Evolutionary conservation across 2,888 invertebrate species (phyloP).

Genomic region (Leptopterna dolabrata): DNA sequence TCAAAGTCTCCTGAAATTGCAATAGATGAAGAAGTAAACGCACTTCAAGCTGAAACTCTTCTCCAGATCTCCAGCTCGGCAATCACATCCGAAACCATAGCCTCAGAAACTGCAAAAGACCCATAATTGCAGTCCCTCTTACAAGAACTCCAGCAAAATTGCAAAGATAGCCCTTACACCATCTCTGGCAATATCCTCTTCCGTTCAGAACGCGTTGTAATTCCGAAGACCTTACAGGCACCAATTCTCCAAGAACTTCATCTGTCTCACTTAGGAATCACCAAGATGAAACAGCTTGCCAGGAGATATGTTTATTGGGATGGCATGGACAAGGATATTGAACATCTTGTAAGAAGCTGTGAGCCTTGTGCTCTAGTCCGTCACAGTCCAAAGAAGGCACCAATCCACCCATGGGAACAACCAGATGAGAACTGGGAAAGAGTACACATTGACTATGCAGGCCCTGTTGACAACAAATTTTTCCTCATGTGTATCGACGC

Average conservation of each 20-base stretch:
- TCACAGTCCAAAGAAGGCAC: conserved; percentile 58
- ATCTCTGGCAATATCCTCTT: conserved; percentile 39
- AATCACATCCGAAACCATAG: conserved; percentile 37
- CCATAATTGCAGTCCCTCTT: conserved; percentile 15
- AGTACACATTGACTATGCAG: conserved; percentile 31
- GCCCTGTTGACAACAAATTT: conserved; percentile 18
- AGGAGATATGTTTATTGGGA: conserved; percentile 40
- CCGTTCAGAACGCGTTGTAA: conserved; percentile 20
- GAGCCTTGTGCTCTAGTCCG: conserved; percentile 5
- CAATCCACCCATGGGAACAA: conserved; percentile 62
- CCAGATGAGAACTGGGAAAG: conserved; percentile 59
- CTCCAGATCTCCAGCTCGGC: conserved; percentile 24
- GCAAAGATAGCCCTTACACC: conserved; percentile 20
- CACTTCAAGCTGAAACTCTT: conserved; percentile 23
- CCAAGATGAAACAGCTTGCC: conserved; percentile 39
- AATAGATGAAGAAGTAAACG: conserved; percentile 21
- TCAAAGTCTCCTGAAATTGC: background rate
- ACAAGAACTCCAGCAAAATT: background rate
- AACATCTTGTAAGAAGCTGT: conserved; percentile 53
- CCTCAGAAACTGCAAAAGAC: conserved; percentile 47
- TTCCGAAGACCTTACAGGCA: too few species aligned
- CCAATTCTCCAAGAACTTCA: conserved; percentile 62
- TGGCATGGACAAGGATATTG: conserved; percentile 32
- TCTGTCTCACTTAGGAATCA: conserved; percentile 54
- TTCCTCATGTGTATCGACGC: conserved; percentile 43